Base-by-base conservation (phyloP, 2,888 invertebrate genomes). In the Eupithecia pulchellata region DNA sequence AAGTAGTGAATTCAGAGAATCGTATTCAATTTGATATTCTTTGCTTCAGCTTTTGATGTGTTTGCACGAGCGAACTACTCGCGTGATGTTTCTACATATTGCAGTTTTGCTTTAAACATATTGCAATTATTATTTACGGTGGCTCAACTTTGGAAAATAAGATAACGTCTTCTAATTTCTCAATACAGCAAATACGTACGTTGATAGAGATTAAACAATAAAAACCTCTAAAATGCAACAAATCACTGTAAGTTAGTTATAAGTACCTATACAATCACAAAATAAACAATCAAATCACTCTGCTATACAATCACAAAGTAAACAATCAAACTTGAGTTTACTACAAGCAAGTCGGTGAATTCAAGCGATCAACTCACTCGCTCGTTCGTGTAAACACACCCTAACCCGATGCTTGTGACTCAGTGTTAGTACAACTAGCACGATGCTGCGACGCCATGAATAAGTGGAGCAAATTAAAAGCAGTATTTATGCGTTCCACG, bases 401-500 rank as follows among this genome's bases (percentile, higher is more conserved):
- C 57, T 67, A 66, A 4, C 32, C 25, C 32, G 39, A 42, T 68
- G 68, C 60, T 61, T 58, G 61, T 73, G 67, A 69, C n/a, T 73
- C 69, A 73, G 73, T 73, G 73, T 73, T 69, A 65, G 69, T 70
- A 58, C 9, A 65, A 64, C 73, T 69, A 73, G 73, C 73, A 73
- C 69, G 62, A 73, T 73, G 73, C 61, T 67, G 67, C 34, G 69
- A 73, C 73, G 73, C 69, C 67, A 73, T 73, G 73, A 69, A 64
- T 67, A 73, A 73, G 67, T 73, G 73, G 73, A 52, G 27, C 42
- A 73, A 73, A 69, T 73, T 73, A 73, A 73, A 70, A 64, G 29
- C 69, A 73, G 52, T 73, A 62, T 73, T 73, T 67, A 69, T 57
- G 69, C 69, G 69, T 29, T 67, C 73, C 60, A 64, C 72, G 55